Evolutionary conservation across 2,113 vertebrate genomes (phyloP).

Genomic region (Cyanoramphus novaezelandiae): DNA sequence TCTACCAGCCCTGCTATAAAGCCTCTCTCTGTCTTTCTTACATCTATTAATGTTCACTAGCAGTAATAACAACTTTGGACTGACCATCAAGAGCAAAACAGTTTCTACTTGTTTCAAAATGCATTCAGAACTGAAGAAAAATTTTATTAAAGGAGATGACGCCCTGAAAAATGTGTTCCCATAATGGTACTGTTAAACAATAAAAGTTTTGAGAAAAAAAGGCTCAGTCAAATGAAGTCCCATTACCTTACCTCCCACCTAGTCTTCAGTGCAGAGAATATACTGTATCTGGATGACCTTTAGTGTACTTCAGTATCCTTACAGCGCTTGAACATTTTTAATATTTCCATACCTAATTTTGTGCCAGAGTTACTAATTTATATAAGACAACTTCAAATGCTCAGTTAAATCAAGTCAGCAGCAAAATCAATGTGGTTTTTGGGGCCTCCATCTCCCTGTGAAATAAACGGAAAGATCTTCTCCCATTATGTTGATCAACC

Average conservation of each 20-base stretch:
- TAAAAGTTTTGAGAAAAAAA: not conserved
- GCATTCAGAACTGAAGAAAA: not conserved
- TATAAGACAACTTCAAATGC: not conserved
- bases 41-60: too few species aligned
- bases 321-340: not conserved
- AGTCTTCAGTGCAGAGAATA: not conserved
- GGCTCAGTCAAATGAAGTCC: not conserved
- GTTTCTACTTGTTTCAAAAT: not conserved
- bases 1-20: not conserved
- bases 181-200: not conserved
- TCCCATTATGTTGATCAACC: not conserved
- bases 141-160: not conserved
- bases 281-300: too few species aligned
- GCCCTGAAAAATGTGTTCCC: not conserved
- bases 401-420: not conserved
- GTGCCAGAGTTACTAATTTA: not conserved
- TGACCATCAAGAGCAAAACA: not conserved
- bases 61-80: not conserved
- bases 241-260: too few species aligned
- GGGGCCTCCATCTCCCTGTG: not conserved
- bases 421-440: not conserved
- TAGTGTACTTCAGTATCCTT: not conserved
- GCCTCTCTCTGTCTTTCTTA: not conserved
- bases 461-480: not conserved
- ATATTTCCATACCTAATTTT: not conserved